A percentile compares a stretch with the other conserved stretches of the same genome.
Evolutionary conservation across 2,797 vertebrate species (phyloP).

Genomic region (Fistularia commersonii): DNA sequence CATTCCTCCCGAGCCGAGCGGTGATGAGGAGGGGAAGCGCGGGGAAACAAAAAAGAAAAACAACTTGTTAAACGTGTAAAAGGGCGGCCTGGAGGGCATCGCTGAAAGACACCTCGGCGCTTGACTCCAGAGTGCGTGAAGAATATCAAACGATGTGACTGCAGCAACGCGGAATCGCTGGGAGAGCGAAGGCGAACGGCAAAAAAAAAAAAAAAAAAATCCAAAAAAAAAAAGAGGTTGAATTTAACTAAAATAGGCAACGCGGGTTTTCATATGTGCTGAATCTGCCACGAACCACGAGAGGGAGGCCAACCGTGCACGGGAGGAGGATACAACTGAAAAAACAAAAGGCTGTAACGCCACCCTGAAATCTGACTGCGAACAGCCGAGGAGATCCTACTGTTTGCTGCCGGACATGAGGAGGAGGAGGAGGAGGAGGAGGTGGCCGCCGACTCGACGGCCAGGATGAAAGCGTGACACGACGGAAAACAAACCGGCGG

Average conservation of each 20-base stretch:
- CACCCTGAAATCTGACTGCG: no score
- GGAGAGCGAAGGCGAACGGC: slow-evolving; percentile 51
- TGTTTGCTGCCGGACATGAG: no score
- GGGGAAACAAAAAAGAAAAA: slow-evolving; percentile 71
- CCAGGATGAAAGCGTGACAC: no score
- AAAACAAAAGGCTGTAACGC: no score
- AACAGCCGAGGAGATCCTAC: no score
- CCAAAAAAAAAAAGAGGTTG: slow-evolving; percentile 41
- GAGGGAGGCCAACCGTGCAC: no score
- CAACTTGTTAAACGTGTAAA: slow-evolving; percentile 76
- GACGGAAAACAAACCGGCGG: no score
- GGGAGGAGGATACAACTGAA: no score
- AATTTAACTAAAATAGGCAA: slow-evolving; percentile 43
- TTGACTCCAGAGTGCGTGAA: slow-evolving; percentile 51
- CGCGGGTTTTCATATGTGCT: slow-evolving; percentile 31
- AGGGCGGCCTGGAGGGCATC: slow-evolving; percentile 73
- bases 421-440: no score
- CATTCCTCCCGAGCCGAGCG: slow-evolving; percentile 60
- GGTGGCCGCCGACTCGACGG: no score
- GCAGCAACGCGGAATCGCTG: slow-evolving; percentile 42
- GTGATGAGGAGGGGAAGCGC: slow-evolving; percentile 73
- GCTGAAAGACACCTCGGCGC: slow-evolving; percentile 71
- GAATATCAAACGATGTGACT: slow-evolving; percentile 70
- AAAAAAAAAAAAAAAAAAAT: slow-evolving; percentile 43
- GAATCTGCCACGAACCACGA: no score